Evolutionary conservation across 1,140 invertebrate species (phyloP), one percentile per base, ranked within the genome.

Genomic region (Marisa cornuarietis): DNA sequence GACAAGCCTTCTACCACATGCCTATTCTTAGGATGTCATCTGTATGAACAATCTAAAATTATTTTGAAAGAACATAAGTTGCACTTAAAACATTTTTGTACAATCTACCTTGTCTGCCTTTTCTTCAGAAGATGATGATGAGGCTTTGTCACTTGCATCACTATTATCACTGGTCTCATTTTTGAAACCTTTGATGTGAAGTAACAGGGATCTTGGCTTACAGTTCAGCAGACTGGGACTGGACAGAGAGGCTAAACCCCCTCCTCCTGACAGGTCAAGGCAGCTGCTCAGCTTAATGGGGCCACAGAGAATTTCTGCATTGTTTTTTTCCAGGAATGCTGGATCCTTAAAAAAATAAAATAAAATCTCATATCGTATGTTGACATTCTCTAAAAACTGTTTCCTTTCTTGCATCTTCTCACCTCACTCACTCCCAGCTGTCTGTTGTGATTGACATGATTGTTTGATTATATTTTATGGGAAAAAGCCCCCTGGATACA

Each of bases 221-320:
- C 94, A 93, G 81, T 94, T 93, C 80, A 97, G 95, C 20, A 98
- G 91, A 85, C 95, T 94, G 0, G 96, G 96, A 86, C 96, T 97
- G 0, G 96, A 96, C 22, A 98, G 91, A 22, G 96, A 96, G 11
- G 97, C 93, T 31, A 94, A 94, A 18, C 96, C 96, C 51, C 94
- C 94, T 85, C 95, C 94, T 86, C 95, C 95, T 0, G 95, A 96
- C 68, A 97, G 87, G 90, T 98, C 96, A 80, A 97, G 92, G 82
- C 95, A 95, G 2, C 94, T 94, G 16, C 94, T 93, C 8, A 98
- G 91, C 85, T 95, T 94, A 3, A 97, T 93, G 14, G 97, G 97
- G 6, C 96, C 97, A 78, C 96, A 96, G 16, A 98, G 89, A 76
- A 98, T 95, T 88, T 97, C 96, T 1, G 95, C 95, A 91, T 97